These are phyloP conservation scores for Scaptomyza flava DNA, from an alignment of 2,888 invertebrate genomes.

Conservation along the genomic window DNA sequence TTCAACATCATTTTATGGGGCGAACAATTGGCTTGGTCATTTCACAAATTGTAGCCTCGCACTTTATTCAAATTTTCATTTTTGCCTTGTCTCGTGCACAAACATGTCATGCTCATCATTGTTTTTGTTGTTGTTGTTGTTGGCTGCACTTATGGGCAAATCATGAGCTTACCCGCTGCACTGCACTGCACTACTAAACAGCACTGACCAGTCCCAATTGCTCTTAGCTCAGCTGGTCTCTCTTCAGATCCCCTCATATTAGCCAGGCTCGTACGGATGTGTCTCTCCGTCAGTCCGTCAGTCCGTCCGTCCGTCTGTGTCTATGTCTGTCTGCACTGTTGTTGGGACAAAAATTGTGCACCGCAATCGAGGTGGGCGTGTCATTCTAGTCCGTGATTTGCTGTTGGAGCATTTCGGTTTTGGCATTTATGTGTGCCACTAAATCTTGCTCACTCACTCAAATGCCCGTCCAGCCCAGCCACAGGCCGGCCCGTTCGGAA, in stretches of 20 bases:
- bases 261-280: background rate
- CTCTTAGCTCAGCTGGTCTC: constrained; percentile 21
- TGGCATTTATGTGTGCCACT: constrained; percentile 79
- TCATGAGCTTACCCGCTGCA: constrained; percentile 82
- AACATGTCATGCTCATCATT: constrained; percentile 53
- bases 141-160: constrained; percentile 78
- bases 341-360: constrained; percentile 48
- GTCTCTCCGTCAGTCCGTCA: too few relatives aligned
- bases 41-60: constrained; percentile 10
- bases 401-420: constrained; percentile 76
- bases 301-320: background rate
- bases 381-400: constrained; percentile 73
- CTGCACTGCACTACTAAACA: constrained; percentile 51
- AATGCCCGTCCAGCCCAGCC: constrained; percentile 39
- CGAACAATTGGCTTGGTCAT: background rate
- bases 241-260: background rate
- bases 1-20: constrained; percentile 1
- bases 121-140: constrained; percentile 43
- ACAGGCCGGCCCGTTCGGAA: too few relatives aligned
- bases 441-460: constrained; percentile 79
- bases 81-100: constrained; percentile 50
- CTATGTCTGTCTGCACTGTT: constrained; percentile 45
- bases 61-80: constrained; percentile 48
- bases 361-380: constrained; percentile 66
- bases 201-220: constrained; percentile 56